Percentiles rank a stretch among this genome's conserved stretches.
These are phyloP conservation scores for Arnoldichthys spilopterus DNA, from an alignment of 2,797 vertebrate species.

Conservation along the genomic window DNA sequence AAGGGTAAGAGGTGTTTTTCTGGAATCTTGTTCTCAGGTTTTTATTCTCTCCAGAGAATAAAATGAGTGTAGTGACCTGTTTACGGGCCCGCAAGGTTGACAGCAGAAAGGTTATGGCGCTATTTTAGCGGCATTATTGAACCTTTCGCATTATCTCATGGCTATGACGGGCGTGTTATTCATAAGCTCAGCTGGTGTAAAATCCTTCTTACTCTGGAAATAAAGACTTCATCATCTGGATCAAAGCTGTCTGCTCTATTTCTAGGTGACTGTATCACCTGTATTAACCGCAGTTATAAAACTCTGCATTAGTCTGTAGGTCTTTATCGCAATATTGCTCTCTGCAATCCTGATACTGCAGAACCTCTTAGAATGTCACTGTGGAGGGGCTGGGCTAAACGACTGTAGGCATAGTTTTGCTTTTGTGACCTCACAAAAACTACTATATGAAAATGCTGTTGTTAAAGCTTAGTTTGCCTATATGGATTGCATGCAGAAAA, in stretches of 20 bases:
- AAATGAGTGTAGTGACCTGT: conserved; percentile 33
- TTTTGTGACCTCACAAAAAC: no score
- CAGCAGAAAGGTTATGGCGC: conserved; percentile 20
- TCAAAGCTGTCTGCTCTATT: background rate
- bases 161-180: conserved; percentile 16
- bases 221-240: background rate
- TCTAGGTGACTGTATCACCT: background rate
- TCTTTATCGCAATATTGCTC: no score
- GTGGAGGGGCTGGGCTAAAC: no score
- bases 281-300: background rate
- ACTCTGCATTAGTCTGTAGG: no score
- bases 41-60: conserved; percentile 19
- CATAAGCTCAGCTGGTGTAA: background rate
- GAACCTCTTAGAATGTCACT: no score
- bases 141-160: background rate
- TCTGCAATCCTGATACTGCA: no score
- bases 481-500: no score
- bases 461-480: no score
- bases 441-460: no score
- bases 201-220: background rate
- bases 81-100: conserved; percentile 18
- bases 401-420: no score
- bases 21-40: conserved; percentile 19
- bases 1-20: conserved; percentile 13
- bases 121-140: conserved; percentile 31